phyloP scores from a whole-genome alignment of 2,797 vertebrate genomes.

The Melanogrammus aeglefinus region DNA sequence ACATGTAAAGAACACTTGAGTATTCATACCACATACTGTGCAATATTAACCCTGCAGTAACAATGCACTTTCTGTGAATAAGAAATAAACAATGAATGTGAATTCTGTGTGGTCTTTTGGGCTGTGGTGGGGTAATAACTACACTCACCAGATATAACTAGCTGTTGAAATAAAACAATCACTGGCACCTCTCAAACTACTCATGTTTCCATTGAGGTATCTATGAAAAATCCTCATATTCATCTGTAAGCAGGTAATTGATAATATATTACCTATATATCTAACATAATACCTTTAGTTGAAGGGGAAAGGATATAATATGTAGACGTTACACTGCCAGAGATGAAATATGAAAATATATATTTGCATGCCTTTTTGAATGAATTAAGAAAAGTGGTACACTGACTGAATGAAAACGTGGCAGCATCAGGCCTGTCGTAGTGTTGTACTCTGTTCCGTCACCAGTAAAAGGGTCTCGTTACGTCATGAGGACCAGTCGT shows the following conservation, averaged over 20 bases:
- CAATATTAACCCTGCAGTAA: conserved; percentile 61
- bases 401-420: no score
- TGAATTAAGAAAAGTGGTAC: neutral
- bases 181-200: neutral
- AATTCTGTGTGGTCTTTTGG: conserved; percentile 2
- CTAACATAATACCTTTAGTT: neutral
- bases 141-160: neutral
- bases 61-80: conserved; percentile 69
- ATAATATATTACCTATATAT: no score
- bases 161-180: neutral
- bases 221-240: neutral
- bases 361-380: neutral
- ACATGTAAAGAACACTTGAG: conserved; percentile 43
- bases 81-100: conserved; percentile 51
- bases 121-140: neutral
- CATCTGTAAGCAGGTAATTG: neutral
- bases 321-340: no score
- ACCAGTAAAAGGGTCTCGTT: neutral
- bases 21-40: conserved; percentile 52
- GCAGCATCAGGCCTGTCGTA: no score
- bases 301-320: neutral
- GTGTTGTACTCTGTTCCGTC: neutral
- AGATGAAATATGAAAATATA: no score
- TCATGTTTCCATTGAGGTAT: neutral
- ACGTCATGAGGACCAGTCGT: neutral